These are phyloP conservation scores for Protophormia terraenovae DNA, from an alignment of 2,888 invertebrate genomes.

Conservation along the genomic window DNA sequence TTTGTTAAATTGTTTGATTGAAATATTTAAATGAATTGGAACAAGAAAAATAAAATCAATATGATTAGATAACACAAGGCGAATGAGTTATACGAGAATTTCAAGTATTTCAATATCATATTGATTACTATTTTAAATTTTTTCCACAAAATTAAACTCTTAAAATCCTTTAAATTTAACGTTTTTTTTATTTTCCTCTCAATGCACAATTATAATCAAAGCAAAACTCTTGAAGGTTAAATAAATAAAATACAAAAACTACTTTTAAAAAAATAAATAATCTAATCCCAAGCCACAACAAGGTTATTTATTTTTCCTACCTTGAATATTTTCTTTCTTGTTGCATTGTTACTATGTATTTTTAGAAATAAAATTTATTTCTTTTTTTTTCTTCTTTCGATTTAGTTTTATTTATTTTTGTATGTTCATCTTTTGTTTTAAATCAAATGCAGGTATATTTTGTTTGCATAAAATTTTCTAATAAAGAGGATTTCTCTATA, in stretches of 20 bases:
- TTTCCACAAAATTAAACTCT: too few relatives aligned
- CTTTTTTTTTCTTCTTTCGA: slow-evolving; percentile 8
- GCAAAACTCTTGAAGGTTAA: slow-evolving; percentile 40
- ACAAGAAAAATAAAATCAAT: too few relatives aligned
- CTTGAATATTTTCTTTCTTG: background rate
- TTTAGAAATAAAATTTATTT: background rate
- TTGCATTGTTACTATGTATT: background rate
- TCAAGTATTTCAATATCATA: too few relatives aligned
- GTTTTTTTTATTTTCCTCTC: background rate
- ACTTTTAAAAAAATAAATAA: slow-evolving; percentile 42
- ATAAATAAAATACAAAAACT: slow-evolving; percentile 25
- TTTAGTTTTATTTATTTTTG: slow-evolving; percentile 22
- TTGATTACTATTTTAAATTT: too few relatives aligned
- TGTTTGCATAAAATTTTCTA: slow-evolving; percentile 38
- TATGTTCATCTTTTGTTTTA: slow-evolving; percentile 42
- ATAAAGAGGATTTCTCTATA: slow-evolving; percentile 8
- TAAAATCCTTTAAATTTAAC: slow-evolving; percentile 28
- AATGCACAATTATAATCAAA: slow-evolving; percentile 2
- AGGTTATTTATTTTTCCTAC: slow-evolving; percentile 27
- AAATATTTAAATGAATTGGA: too few relatives aligned
- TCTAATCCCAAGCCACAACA: slow-evolving; percentile 51
- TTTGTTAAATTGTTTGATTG: too few relatives aligned
- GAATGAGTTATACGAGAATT: too few relatives aligned
- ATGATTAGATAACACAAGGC: too few relatives aligned
- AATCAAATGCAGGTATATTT: slow-evolving; percentile 48